Percentiles rank a stretch among this genome's conserved stretches.
phyloP scores from a whole-genome alignment of 1,140 invertebrate species.

The Drosophila malerkotliana region DNA sequence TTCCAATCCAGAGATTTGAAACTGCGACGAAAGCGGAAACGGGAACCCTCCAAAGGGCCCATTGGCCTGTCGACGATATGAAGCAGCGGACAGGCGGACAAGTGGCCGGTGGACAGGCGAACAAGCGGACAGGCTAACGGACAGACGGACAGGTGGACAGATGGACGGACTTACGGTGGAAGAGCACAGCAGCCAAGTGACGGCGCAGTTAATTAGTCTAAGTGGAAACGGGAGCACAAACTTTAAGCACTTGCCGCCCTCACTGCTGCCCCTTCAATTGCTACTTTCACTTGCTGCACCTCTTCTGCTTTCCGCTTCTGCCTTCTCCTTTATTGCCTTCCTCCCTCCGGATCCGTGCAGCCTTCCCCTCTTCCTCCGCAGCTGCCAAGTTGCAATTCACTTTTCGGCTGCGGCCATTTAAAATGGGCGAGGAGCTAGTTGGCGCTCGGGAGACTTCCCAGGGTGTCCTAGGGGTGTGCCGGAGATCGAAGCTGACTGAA shows the following conservation, averaged over 20 bases:
- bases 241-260: slow-evolving; percentile 51
- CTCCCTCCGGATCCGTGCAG: slow-evolving; percentile 16
- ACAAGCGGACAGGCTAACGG: slow-evolving; percentile 5
- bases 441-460: slow-evolving; percentile 23
- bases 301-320: slow-evolving; percentile 8
- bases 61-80: slow-evolving; percentile 31
- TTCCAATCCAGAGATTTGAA: background rate
- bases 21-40: background rate
- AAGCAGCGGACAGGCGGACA: slow-evolving; percentile 14
- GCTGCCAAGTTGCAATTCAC: slow-evolving; percentile 49
- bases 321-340: background rate
- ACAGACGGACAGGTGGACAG: background rate
- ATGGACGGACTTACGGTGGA: background rate
- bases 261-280: slow-evolving; percentile 60
- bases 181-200: slow-evolving; percentile 65
- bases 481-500: background rate
- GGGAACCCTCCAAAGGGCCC: slow-evolving; percentile 5
- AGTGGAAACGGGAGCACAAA: slow-evolving; percentile 77
- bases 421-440: slow-evolving; percentile 62
- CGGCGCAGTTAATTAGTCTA: slow-evolving; percentile 79
- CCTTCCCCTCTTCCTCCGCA: slow-evolving; percentile 23
- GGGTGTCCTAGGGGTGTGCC: background rate
- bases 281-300: slow-evolving; percentile 53
- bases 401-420: slow-evolving; percentile 52
- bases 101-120: background rate